phyloP scores from a whole-genome alignment of 2,888 invertebrate genomes.

The Luffia ferchaultella region DNA sequence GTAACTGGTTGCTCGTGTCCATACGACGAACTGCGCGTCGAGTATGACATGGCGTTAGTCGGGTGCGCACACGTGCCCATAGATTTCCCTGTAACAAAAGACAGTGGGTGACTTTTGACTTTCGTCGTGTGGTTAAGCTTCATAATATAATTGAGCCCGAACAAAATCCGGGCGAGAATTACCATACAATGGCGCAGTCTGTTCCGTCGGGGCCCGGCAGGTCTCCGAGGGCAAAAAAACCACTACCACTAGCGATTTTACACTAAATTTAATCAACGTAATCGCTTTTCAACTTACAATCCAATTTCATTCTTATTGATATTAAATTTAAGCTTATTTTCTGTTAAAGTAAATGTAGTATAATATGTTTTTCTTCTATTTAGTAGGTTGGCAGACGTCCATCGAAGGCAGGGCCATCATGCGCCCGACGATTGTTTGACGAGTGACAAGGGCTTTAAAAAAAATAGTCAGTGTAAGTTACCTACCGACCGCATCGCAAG shows the following conservation, averaged over 20 bases:
- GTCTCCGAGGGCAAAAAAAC: constrained; percentile 61
- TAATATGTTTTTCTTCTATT: constrained; percentile 19
- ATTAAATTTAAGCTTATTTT: no score
- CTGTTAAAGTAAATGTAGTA: no score
- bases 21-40: constrained; percentile 1
- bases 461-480: constrained; percentile 46
- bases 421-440: constrained; percentile 56
- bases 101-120: constrained; percentile 61
- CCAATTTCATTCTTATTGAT: constrained; percentile 14
- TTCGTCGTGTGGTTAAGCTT: constrained; percentile 52
- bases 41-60: constrained; percentile 12
- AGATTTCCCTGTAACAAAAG: constrained; percentile 32
- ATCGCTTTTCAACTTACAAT: constrained; percentile 1
- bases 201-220: constrained; percentile 59
- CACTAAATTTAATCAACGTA: not conserved
- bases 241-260: constrained; percentile 33
- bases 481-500: constrained; percentile 29
- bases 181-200: constrained; percentile 61
- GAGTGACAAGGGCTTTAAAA: constrained; percentile 57
- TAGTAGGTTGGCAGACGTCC: constrained; percentile 55
- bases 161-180: constrained; percentile 62
- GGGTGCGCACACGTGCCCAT: constrained; percentile 23
- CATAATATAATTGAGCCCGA: constrained; percentile 65
- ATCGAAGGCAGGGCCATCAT: constrained; percentile 57
- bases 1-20: not conserved